Base-by-base conservation (phyloP, 2,888 invertebrate genomes). In the Coenonympha glycerion region DNA sequence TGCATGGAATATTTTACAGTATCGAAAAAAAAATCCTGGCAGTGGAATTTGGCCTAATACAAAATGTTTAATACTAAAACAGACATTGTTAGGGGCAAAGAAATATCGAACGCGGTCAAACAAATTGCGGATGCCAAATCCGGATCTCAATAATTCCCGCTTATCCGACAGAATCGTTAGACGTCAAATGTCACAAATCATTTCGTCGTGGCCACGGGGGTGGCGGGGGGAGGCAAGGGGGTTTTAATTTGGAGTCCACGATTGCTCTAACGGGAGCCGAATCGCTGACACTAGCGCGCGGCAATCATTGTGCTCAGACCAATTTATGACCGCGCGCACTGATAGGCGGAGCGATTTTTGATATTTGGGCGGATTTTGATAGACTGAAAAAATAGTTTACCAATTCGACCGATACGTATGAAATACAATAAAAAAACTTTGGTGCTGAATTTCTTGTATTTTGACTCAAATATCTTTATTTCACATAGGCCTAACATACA, bases 261-360 rank as follows among this genome's bases (percentile, higher is more conserved):
- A 77, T 76, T 74, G 79, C 75, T 68, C 78, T 83, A 84, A 83
- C 81, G 82, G 82, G 81, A 79, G 77, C 74, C 76, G 77, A 82
- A 84, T 71, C 66, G 84, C 85, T 86, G 85, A 86, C 85, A 83
- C 70, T 77, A 76, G 85, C 79, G 74, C 62, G 67, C 76, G 71
- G 73, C 77, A 80, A 81, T 79, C 79, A 75, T 76, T 76, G 69
- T 64, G 71, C 73, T 60, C 66, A 64, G 60, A 58, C 52, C 36
- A 53, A 47, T 55, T 54, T 55, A 40, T 51, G 41, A 19, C 42
- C 1, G 3, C 22, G 19, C 28, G 11, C 4, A 5, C 53, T 65
- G 49, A 55, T 33, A 36, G 65, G 68, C 62, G 62, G 52, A 68
- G 73, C 72, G 78, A 46, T 30, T 24, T 47, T 47, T 21, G 3